A percentile compares a stretch with the other conserved stretches of the same genome.
phyloP scores from a whole-genome alignment of 2,113 vertebrate genomes.

The Hypocryptadius cinnamomeus region DNA sequence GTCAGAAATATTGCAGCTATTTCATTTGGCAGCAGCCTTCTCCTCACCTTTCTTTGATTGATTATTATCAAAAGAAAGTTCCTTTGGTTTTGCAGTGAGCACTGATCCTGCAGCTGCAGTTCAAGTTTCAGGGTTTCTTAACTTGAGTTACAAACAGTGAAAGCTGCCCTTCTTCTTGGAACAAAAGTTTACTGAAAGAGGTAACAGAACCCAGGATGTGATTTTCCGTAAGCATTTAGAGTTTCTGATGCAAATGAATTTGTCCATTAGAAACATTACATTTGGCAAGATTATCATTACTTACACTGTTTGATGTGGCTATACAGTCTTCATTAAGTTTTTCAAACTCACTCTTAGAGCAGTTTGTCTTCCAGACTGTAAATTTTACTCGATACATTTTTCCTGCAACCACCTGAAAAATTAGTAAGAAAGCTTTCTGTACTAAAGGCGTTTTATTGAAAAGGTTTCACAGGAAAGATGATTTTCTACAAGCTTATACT shows the following conservation, averaged over 20 bases:
- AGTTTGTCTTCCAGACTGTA: conserved; percentile 32
- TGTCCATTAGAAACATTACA: neutral
- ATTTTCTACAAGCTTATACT: neutral
- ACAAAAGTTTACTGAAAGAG: neutral
- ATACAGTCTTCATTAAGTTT: conserved; percentile 12
- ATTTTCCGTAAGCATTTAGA: neutral
- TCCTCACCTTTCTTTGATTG: neutral
- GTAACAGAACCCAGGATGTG: neutral
- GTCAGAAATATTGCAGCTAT: neutral
- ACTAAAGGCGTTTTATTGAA: neutral
- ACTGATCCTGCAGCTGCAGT: neutral
- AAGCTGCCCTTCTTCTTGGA: neutral
- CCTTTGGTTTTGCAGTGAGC: neutral
- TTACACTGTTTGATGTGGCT: conserved; percentile 13
- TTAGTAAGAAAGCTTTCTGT: neutral
- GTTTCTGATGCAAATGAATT: neutral
- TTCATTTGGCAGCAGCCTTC: neutral
- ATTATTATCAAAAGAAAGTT: neutral
- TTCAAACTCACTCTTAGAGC: conserved; percentile 48
- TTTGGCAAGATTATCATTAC: neutral
- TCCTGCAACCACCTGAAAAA: conserved; percentile 60
- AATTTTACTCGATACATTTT: conserved; percentile 4
- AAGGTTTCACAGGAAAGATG: neutral
- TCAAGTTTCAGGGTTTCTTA: neutral
- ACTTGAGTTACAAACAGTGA: neutral